A percentile compares a stretch with the other conserved stretches of the same genome.
These are phyloP conservation scores for Drosophila picticornis DNA, from an alignment of 2,888 invertebrate species.

Conservation along the genomic window DNA sequence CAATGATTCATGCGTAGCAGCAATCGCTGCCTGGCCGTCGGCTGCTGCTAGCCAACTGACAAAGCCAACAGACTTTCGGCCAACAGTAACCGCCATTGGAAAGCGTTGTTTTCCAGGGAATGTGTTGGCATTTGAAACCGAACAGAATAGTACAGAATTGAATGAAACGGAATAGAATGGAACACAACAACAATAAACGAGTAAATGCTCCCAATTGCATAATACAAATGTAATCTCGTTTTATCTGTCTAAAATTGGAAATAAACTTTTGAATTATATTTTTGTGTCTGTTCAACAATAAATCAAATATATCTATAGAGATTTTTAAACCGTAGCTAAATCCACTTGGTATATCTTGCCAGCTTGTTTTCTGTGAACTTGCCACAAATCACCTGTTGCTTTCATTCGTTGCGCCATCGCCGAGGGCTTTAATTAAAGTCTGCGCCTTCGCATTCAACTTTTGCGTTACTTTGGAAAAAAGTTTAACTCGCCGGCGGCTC, in stretches of 20 bases:
- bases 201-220: conserved; percentile 62
- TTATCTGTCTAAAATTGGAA: conserved; percentile 31
- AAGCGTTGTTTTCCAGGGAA: conserved; percentile 44
- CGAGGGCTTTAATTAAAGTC: conserved; percentile 59
- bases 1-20: conserved; percentile 52
- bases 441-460: conserved; percentile 50
- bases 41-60: conserved; percentile 49
- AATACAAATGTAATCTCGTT: conserved; percentile 45
- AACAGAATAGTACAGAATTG: conserved; percentile 4
- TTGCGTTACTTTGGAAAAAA: conserved; percentile 60
- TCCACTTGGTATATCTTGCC: not conserved
- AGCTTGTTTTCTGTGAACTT: conserved; percentile 5
- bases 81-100: conserved; percentile 21
- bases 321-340: not conserved
- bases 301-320: conserved; percentile 4
- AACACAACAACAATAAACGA: conserved; percentile 37
- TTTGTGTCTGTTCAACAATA: not conserved
- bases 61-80: not conserved
- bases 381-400: conserved; percentile 67
- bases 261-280: conserved; percentile 39
- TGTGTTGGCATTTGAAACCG: conserved; percentile 54
- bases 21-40: conserved; percentile 13
- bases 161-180: conserved; percentile 42
- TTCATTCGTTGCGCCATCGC: conserved; percentile 20
- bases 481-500: conserved; percentile 48